Evolutionary conservation across 1,140 invertebrate species (phyloP).

Genomic region (Ceratina calcarata): DNA sequence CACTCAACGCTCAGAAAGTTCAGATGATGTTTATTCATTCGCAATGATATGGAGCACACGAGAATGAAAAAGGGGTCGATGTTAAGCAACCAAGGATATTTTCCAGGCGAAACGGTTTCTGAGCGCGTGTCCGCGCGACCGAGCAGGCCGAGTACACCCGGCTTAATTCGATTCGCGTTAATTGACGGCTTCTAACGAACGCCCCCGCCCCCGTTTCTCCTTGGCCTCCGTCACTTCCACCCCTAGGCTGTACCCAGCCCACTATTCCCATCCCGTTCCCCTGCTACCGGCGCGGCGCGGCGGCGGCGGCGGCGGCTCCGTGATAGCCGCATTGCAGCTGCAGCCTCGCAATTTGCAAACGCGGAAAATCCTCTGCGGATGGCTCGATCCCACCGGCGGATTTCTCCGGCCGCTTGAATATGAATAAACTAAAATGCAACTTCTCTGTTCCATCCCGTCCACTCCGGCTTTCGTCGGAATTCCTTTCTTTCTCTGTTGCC

Average conservation of each 20-base stretch:
- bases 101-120: conserved; percentile 33
- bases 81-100: conserved; percentile 28
- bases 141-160: conserved; percentile 46
- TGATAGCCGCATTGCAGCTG: conserved; percentile 63
- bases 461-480: background rate
- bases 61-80: no score
- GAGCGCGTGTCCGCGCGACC: conserved; percentile 50
- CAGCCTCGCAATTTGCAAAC: conserved; percentile 55
- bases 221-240: conserved; percentile 33
- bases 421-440: conserved; percentile 56
- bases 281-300: no score
- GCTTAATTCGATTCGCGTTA: conserved; percentile 69
- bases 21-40: no score
- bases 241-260: conserved; percentile 15
- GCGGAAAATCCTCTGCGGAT: conserved; percentile 41
- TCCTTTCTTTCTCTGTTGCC: conserved; percentile 27
- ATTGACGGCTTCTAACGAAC: conserved; percentile 71
- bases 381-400: conserved; percentile 31
- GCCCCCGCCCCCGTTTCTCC: conserved; percentile 30
- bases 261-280: background rate
- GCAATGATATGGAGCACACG: background rate
- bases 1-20: no score
- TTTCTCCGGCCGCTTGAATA: conserved; percentile 51
- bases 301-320: background rate
- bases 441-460: conserved; percentile 6